Base-by-base conservation (phyloP, 2,888 invertebrate species). In the Troilus luridus region DNA sequence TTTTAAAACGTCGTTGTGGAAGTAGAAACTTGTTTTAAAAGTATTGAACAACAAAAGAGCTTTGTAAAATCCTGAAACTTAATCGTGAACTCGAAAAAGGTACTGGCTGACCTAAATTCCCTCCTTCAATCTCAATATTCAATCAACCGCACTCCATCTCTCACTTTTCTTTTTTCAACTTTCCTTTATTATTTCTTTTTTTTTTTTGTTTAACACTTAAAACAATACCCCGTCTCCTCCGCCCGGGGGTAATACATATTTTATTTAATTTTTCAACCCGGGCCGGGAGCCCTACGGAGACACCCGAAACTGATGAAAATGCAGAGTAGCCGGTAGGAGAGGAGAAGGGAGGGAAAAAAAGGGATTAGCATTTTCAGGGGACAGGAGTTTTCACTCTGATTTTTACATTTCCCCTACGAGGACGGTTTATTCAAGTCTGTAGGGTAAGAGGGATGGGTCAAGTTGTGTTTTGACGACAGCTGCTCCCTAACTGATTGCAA, bases 371-470 rank as follows among this genome's bases (percentile, higher is more conserved):
- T 92, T 91, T 92, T 92, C 88, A 85, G 90, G 90, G 90, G 91
- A 92, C 92, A 92, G 92, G 90, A 92, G 92, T 92, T 92, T 92
- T 92, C 92, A 92, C 92, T 92, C 91, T 56, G 90, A 91, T 91
- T 91, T 92, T 92, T 91, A 91, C 91, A 91, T 92, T 91, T 91
- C 81, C 88, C 90, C 90, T 91, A 88, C 89, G 88, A 92, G 91
- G 92, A 60, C 24, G 90, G 88, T 91, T 85, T 59, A 91, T 72
- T 62, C 77, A 91, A 91, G 91, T 92, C 91, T 92, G 90, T 88
- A 92, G 91, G 89, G 88, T 91, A 88, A 88, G 88, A 67, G 90
- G 59, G 72, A 62, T 59, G 72, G 91, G 90, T 88, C 91, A 81
- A 88, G 92, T 91, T 92, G 91, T 91, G 91, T 92, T 92, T 91